Percentiles rank a stretch among this genome's conserved stretches.
These are phyloP conservation scores for Actinostola sp. DNA, from an alignment of 92 coral and sea anemone species.

Conservation along the genomic window DNA sequence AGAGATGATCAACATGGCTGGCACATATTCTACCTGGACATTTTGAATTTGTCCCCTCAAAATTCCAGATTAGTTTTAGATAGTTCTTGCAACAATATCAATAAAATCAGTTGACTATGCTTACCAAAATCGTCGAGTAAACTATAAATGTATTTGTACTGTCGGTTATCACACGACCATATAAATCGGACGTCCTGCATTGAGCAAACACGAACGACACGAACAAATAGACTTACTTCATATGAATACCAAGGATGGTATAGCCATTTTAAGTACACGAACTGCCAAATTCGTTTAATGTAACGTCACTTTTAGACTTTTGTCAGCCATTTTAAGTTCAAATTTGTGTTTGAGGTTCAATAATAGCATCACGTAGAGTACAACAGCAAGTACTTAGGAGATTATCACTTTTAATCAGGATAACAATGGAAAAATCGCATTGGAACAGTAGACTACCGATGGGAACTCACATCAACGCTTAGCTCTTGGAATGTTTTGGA, in stretches of 20 bases:
- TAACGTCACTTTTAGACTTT: neutral
- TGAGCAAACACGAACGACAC: conserved; percentile 14
- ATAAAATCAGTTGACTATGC: neutral
- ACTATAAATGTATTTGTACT: neutral
- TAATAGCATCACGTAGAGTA: conserved; percentile 21
- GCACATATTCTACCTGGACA: neutral
- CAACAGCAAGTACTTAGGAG: neutral
- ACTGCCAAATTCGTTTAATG: neutral
- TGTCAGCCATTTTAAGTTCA: neutral
- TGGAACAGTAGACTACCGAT: too few relatives aligned
- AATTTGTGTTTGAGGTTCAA: neutral
- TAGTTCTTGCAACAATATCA: neutral
- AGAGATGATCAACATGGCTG: neutral
- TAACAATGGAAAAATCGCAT: neutral
- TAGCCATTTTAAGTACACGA: neutral
- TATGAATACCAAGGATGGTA: neutral
- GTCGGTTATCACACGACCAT: neutral
- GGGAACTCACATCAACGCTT: too few relatives aligned
- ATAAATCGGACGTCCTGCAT: neutral
- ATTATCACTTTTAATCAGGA: conserved; percentile 14
- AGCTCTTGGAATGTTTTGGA: too few relatives aligned
- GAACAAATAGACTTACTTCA: neutral
- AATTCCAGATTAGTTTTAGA: neutral
- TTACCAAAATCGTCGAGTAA: neutral
- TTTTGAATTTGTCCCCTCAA: neutral